phyloP scores from a whole-genome alignment of 2,113 vertebrate genomes.

The Elanoides forficatus region DNA sequence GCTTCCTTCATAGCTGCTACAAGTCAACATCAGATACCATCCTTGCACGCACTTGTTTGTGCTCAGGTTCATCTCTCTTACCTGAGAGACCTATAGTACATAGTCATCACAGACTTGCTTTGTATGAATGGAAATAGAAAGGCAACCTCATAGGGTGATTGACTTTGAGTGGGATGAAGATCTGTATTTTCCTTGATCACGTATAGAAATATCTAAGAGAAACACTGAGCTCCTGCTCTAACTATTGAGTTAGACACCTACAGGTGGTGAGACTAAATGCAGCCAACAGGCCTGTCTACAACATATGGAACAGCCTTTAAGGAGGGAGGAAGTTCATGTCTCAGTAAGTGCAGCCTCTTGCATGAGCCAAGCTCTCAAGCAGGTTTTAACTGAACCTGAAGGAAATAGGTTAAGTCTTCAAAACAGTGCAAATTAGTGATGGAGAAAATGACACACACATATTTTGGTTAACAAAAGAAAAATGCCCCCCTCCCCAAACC shows the following conservation, averaged over 20 bases:
- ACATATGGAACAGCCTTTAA: background rate
- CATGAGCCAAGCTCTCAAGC: background rate
- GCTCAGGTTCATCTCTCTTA: background rate
- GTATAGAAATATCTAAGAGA: background rate
- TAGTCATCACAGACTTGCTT: background rate
- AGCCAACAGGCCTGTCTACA: background rate
- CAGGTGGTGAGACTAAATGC: background rate
- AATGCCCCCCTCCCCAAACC: background rate
- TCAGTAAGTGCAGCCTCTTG: background rate
- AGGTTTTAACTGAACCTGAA: background rate
- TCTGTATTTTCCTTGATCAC: background rate
- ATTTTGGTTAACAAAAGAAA: background rate
- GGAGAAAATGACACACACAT: background rate
- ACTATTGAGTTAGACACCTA: background rate
- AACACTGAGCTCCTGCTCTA: background rate
- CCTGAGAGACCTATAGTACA: background rate
- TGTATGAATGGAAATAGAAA: background rate
- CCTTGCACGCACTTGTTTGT: background rate
- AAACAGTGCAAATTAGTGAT: background rate
- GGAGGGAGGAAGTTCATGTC: background rate
- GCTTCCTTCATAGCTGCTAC: background rate
- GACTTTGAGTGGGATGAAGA: background rate
- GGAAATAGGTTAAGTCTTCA: background rate
- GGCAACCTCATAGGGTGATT: rapidly evolving
- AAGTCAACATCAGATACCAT: background rate